Conservation (phyloP, 2,113 vertebrate species). For the Chlorodrepanis virens region DNA sequence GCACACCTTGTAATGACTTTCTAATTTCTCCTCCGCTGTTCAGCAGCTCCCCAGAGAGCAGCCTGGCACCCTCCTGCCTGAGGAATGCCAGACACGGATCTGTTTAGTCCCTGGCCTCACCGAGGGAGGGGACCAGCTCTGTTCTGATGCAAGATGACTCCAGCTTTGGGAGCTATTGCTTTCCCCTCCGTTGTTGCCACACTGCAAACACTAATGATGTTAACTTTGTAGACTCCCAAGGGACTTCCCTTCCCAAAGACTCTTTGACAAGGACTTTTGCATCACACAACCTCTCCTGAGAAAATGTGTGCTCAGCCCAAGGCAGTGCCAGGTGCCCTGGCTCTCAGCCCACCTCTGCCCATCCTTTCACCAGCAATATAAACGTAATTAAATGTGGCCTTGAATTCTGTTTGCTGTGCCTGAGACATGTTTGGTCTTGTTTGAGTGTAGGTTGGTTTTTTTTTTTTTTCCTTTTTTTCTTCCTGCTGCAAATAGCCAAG, state of each 20-base stretch:
- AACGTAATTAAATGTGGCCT: not conserved
- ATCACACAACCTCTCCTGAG: not conserved
- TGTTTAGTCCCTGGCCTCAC: not conserved
- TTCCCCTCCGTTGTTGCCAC: not conserved
- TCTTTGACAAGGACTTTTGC: not conserved
- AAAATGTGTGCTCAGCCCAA: not conserved
- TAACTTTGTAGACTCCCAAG: not conserved
- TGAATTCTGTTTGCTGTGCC: not conserved
- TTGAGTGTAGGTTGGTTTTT: not conserved
- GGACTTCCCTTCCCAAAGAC: not conserved
- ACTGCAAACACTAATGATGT: not conserved
- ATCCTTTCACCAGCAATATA: not conserved
- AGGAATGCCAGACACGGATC: not conserved
- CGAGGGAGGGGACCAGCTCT: not conserved
- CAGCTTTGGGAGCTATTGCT: not conserved
- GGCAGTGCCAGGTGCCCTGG: not conserved
- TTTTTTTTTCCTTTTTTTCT: not conserved
- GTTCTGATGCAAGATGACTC: not conserved
- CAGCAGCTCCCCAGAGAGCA: not conserved
- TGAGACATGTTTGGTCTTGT: not conserved
- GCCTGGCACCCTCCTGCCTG: not conserved
- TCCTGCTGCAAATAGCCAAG: constrained; percentile 25
- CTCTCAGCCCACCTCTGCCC: not conserved
- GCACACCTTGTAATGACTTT: not conserved
- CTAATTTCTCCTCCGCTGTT: not conserved